Evolutionary conservation across 2,888 invertebrate species (phyloP).

Genomic region (Polyommatus icarus): DNA sequence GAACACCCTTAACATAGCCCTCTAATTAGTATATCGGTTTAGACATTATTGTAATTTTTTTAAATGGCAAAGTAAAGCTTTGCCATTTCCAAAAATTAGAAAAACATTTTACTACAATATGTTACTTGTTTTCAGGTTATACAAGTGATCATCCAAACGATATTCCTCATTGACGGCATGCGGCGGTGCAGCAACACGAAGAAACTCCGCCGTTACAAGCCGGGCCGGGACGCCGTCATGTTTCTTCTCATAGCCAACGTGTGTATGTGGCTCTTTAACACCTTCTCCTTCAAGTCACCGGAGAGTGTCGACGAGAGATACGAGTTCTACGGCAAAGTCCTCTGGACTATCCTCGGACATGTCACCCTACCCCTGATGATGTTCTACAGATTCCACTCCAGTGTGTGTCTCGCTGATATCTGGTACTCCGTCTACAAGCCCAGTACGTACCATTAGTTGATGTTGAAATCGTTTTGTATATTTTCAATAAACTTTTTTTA

Average conservation of each 20-base stretch:
- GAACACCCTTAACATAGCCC: too few relatives aligned
- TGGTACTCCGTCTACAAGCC: constrained; percentile 87
- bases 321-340: constrained; percentile 83
- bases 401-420: constrained; percentile 88
- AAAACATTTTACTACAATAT: too few relatives aligned
- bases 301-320: constrained; percentile 78
- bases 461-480: neutral
- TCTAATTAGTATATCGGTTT: too few relatives aligned
- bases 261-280: constrained; percentile 87
- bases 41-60: too few relatives aligned
- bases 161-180: constrained; percentile 85
- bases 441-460: constrained; percentile 60
- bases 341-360: constrained; percentile 87
- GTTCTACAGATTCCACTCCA: constrained; percentile 88
- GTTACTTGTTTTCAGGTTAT: constrained; percentile 68
- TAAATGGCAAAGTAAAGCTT: too few relatives aligned
- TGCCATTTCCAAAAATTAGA: too few relatives aligned
- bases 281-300: constrained; percentile 80
- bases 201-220: constrained; percentile 56
- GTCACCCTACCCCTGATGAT: constrained; percentile 86
- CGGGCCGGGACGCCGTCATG: constrained; percentile 87
- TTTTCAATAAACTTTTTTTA: neutral
- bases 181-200: constrained; percentile 85
- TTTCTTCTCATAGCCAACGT: constrained; percentile 88
- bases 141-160: constrained; percentile 87